Evolutionary conservation across 2,113 vertebrate species (phyloP), one percentile per base, ranked within the genome.

Genomic region (Elaphurus davidianus): DNA sequence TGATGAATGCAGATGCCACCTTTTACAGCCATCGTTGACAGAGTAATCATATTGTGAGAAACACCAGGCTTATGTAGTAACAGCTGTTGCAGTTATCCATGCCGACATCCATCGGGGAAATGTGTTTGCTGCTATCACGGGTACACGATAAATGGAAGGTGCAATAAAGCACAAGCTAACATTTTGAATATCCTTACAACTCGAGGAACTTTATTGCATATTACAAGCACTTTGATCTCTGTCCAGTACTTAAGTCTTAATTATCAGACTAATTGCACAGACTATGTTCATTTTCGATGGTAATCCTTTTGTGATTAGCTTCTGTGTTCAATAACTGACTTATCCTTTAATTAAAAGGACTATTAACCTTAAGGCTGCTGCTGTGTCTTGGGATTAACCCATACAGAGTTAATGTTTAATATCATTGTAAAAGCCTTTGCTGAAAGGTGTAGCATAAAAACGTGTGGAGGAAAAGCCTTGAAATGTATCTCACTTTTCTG

Each of bases 271-370:
- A 99, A 99, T 99, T 99, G 99, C 99, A 99, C 99, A 99, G 99
- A 99, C 99, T 99, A 99, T 99, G 99, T 99, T 99, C 99, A 99
- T 99, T 99, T 99, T 99, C 99, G 98, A 98, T 98, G 99, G 99
- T 99, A 99, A 99, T 99, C 99, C 99, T 99, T 99, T 99, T 99
- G 99, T 99, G 99, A 99, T 99, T 99, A 99, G 99, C 99, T 99
- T 99, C 99, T 99, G 99, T 99, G 99, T 99, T 99, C 99, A 99
- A 99, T 99, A 99, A 99, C 99, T 98, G 99, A 99, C 99, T 99
- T 99, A 99, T 99, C 99, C 99, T 99, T 99, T 99, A 99, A 99
- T 99, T 99, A 99, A 99, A 99, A 99, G 99, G 99, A 99, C 99
- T 99, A 99, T 99, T 99, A 99, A 99, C 99, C 99, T 99, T 99